A percentile compares a stretch with the other conserved stretches of the same genome.
Evolutionary conservation across 2,888 invertebrate genomes (phyloP).

Genomic region (Drosophila nigricruria): DNA sequence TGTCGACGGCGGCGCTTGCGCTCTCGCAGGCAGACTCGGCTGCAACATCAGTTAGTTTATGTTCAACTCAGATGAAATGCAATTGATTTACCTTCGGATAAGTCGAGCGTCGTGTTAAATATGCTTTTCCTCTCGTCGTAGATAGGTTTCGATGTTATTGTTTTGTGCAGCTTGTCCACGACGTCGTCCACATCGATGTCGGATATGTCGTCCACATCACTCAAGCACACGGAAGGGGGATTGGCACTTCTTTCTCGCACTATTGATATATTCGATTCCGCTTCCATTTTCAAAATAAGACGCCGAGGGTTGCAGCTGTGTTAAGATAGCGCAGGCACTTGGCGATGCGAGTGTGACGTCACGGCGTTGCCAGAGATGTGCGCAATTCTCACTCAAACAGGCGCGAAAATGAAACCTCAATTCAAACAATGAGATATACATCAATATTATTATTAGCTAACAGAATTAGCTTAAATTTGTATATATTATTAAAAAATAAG

Average conservation of each 20-base stretch:
- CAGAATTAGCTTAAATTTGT: neutral
- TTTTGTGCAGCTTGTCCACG: constrained; percentile 32
- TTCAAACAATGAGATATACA: neutral
- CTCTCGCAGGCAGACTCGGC: neutral
- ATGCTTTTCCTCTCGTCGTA: constrained; percentile 17
- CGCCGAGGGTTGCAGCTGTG: neutral
- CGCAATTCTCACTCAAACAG: neutral
- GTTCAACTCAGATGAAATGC: neutral
- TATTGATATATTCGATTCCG: neutral
- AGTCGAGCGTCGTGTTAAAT: constrained; percentile 30
- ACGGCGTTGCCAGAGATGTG: neutral
- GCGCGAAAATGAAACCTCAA: neutral
- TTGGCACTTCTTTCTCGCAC: neutral
- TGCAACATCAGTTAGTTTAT: neutral
- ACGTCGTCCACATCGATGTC: constrained; percentile 38
- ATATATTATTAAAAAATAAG: neutral
- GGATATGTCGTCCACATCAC: constrained; percentile 48
- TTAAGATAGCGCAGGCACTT: neutral
- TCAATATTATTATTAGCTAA: neutral
- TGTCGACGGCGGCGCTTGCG: neutral
- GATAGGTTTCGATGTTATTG: constrained; percentile 13
- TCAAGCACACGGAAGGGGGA: constrained; percentile 14
- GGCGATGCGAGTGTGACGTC: constrained; percentile 1
- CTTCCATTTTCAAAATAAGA: constrained; percentile 27
- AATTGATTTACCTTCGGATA: constrained; percentile 8